These are phyloP conservation scores for Perdita meconis DNA, from an alignment of 2,888 invertebrate species.

Conservation along the genomic window DNA sequence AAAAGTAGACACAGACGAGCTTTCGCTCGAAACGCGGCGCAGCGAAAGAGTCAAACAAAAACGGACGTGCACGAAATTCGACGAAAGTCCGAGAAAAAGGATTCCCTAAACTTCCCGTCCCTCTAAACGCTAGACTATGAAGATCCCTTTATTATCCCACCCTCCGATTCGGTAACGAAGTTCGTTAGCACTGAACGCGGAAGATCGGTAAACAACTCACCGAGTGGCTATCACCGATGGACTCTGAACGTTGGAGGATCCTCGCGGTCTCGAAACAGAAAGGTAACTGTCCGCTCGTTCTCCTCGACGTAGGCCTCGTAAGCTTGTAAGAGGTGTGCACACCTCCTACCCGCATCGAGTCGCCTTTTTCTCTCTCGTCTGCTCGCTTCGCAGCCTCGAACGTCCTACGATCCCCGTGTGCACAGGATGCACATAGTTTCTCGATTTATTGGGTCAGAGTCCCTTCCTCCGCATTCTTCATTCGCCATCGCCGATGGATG, in stretches of 20 bases:
- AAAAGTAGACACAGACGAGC: too few relatives aligned
- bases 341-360: constrained; percentile 73
- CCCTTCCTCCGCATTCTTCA: background rate
- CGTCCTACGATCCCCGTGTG: constrained; percentile 28
- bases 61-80: too few relatives aligned
- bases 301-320: constrained; percentile 65
- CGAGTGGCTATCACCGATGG: constrained; percentile 49
- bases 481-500: background rate
- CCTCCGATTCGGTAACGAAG: too few relatives aligned
- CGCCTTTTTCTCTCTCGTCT: constrained; percentile 67
- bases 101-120: too few relatives aligned
- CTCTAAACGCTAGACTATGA: too few relatives aligned
- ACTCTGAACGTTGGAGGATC: constrained; percentile 66
- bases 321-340: constrained; percentile 65
- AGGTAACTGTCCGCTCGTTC: constrained; percentile 79
- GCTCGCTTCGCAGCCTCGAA: constrained; percentile 22
- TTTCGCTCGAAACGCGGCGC: too few relatives aligned
- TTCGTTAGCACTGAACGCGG: background rate
- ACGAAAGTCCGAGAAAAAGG: too few relatives aligned
- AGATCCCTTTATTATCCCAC: too few relatives aligned
- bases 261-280: constrained; percentile 81
- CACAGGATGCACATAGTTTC: constrained; percentile 12
- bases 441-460: constrained; percentile 4
- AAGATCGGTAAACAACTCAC: constrained; percentile 33
- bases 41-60: too few relatives aligned